Percentiles rank a stretch among this genome's conserved stretches.
These are phyloP conservation scores for Amphiprion clarkii DNA, from an alignment of 2,797 vertebrate species.

Conservation along the genomic window DNA sequence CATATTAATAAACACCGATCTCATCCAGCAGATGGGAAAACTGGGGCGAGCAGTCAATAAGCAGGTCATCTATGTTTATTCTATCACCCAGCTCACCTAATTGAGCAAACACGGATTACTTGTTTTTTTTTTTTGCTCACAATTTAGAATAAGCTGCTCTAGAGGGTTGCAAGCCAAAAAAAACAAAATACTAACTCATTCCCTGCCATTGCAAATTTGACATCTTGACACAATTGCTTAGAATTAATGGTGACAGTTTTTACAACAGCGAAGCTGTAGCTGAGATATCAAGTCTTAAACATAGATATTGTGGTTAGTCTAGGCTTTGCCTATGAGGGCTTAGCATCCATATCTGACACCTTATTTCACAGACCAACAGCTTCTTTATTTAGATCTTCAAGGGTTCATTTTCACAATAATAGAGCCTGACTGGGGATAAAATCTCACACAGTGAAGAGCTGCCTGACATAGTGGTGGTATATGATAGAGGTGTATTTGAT, in stretches of 20 bases:
- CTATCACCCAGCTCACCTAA: not conserved
- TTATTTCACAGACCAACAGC: too few relatives aligned
- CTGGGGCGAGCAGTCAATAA: not conserved
- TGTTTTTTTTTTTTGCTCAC: not conserved
- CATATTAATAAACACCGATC: slow-evolving; percentile 19
- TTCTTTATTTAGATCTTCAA: too few relatives aligned
- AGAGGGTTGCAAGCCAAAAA: not conserved
- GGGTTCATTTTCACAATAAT: too few relatives aligned
- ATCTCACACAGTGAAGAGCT: too few relatives aligned
- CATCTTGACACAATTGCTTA: too few relatives aligned
- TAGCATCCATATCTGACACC: too few relatives aligned
- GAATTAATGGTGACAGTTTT: not conserved
- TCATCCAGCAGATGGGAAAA: not conserved
- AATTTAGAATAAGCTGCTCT: not conserved
- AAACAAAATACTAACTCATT: not conserved
- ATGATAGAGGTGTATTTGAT: too few relatives aligned
- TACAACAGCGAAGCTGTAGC: not conserved
- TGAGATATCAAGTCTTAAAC: not conserved
- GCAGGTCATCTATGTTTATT: slow-evolving; percentile 21
- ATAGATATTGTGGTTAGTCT: too few relatives aligned
- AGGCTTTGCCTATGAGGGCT: too few relatives aligned
- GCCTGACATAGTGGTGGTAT: too few relatives aligned
- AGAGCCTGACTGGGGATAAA: too few relatives aligned
- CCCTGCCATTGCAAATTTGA: not conserved
- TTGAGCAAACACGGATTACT: not conserved